Conservation (phyloP, 1,140 invertebrate genomes). For the Sarcophaga peregrina region DNA sequence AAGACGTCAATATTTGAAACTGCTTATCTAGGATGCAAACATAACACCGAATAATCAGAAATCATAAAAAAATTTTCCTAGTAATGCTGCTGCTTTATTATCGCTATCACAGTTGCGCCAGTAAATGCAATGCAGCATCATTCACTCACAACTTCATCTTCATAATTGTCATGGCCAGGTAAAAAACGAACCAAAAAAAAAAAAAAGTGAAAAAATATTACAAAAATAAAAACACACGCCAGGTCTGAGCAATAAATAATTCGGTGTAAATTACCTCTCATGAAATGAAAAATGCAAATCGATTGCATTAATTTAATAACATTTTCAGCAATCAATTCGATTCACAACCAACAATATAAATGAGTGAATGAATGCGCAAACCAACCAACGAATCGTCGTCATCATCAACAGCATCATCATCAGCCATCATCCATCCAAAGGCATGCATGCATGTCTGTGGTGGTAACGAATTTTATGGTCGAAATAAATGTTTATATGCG, state of each 20-base stretch:
- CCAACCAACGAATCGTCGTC: not conserved
- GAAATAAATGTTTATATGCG: too few relatives aligned
- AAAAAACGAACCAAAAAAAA: not conserved
- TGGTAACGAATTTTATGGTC: too few relatives aligned
- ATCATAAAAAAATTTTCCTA: too few relatives aligned
- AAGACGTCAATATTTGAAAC: too few relatives aligned
- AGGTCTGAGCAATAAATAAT: slow-evolving; percentile 58
- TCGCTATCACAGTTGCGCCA: too few relatives aligned
- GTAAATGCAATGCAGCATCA: not conserved
- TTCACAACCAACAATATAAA: slow-evolving; percentile 45
- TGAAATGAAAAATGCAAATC: slow-evolving; percentile 61
- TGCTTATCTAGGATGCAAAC: too few relatives aligned
- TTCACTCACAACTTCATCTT: not conserved
- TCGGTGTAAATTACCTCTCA: slow-evolving; percentile 53
- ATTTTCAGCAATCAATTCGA: slow-evolving; percentile 50
- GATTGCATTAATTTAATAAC: slow-evolving; percentile 59
- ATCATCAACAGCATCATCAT: not conserved
- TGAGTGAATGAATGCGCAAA: not conserved
- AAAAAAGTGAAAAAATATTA: too few relatives aligned
- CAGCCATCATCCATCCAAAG: not conserved
- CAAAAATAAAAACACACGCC: not conserved
- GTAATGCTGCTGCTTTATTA: too few relatives aligned
- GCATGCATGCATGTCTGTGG: too few relatives aligned
- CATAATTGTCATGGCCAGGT: not conserved
- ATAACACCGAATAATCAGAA: too few relatives aligned